Evolutionary conservation across 1,140 invertebrate species (phyloP).

Genomic region (Harpegnathos saltator): DNA sequence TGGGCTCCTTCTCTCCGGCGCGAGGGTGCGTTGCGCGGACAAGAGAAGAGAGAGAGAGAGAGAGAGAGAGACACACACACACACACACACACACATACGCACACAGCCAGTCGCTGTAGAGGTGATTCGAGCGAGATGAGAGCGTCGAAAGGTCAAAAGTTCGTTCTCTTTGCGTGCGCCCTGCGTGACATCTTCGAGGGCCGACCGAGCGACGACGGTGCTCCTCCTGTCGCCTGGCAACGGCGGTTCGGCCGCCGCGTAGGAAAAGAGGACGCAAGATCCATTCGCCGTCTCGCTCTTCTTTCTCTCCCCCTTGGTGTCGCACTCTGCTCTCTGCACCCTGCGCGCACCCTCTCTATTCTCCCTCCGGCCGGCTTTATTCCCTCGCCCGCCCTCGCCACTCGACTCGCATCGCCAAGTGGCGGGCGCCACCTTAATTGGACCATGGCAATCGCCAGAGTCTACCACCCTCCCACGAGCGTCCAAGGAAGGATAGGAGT

Average conservation of each 20-base stretch:
- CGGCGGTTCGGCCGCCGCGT: conserved; percentile 50
- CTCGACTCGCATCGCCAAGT: conserved; percentile 69
- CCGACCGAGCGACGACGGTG: conserved; percentile 58
- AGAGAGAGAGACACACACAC: no score
- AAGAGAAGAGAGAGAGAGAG: no score
- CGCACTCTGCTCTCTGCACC: conserved; percentile 32
- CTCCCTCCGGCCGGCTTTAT: conserved; percentile 57
- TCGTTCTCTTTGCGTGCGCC: conserved; percentile 71
- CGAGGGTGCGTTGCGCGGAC: conserved; percentile 26
- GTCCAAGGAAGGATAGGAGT: conserved; percentile 28
- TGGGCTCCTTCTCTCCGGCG: no score
- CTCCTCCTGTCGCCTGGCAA: conserved; percentile 74
- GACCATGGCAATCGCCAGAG: conserved; percentile 69
- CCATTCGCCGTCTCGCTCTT: conserved; percentile 16
- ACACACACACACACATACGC: no score
- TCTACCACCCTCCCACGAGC: conserved; percentile 54
- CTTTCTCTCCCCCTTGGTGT: not conserved
- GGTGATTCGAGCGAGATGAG: conserved; percentile 55
- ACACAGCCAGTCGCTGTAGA: conserved; percentile 12
- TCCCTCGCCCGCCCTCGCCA: conserved; percentile 63
- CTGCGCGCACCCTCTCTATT: no score
- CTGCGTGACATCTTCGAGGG: conserved; percentile 70
- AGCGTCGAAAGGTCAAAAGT: conserved; percentile 77
- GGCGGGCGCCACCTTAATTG: conserved; percentile 73
- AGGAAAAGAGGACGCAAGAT: conserved; percentile 24